Percentiles rank a stretch among this genome's conserved stretches.
Conservation (phyloP, 2,797 vertebrate genomes). For the Pachyuromys duprasi region DNA sequence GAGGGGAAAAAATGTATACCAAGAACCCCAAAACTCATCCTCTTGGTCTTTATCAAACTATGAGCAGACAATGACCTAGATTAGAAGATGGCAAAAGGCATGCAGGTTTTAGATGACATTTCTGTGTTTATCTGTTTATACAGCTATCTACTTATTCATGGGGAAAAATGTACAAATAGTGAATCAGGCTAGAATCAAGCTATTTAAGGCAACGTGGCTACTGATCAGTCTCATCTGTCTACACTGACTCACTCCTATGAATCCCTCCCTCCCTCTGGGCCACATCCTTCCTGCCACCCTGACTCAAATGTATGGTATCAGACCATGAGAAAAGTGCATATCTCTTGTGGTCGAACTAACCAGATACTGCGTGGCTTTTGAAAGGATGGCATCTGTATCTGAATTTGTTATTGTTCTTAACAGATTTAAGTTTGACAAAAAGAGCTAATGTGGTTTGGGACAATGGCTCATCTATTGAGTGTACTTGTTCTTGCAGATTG, state of each 20-base stretch:
- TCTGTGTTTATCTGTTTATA: background rate
- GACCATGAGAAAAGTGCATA: background rate
- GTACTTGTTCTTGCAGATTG: background rate
- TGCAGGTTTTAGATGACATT: background rate
- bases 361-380: background rate
- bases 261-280: background rate
- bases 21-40: background rate
- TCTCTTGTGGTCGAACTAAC: background rate
- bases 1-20: slow-evolving; percentile 14
- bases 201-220: background rate
- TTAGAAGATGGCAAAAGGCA: background rate
- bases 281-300: background rate
- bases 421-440: background rate
- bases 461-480: too few relatives aligned
- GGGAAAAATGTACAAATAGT: background rate
- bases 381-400: background rate
- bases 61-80: background rate
- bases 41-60: slow-evolving; percentile 29
- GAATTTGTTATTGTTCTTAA: slow-evolving; percentile 14
- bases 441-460: background rate
- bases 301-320: background rate
- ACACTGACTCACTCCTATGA: background rate
- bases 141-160: slow-evolving; percentile 5
- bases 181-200: background rate
- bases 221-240: background rate